Conservation (phyloP, 2,888 invertebrate genomes). For the Drosophila borborema region DNA sequence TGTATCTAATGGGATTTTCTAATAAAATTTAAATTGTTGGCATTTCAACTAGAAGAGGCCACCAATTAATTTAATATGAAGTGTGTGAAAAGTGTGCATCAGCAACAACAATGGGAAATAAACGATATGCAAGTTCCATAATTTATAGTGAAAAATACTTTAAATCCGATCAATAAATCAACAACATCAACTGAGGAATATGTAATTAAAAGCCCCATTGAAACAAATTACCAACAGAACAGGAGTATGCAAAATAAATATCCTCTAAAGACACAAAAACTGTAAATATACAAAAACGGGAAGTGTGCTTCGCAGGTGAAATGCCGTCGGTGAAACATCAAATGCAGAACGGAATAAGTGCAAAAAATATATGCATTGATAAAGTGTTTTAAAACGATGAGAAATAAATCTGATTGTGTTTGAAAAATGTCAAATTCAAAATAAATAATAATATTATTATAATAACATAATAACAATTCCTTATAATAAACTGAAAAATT, state of each 20-base stretch:
- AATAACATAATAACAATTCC: background rate
- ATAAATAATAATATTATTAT: background rate
- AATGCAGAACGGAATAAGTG: background rate
- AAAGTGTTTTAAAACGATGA: background rate
- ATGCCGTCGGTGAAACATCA: conserved; percentile 43
- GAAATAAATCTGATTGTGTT: background rate
- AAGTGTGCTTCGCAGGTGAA: conserved; percentile 9
- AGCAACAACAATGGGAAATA: conserved; percentile 2
- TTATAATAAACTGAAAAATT: background rate
- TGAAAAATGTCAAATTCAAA: background rate
- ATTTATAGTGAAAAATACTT: conserved; percentile 22
- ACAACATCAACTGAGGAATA: conserved; percentile 1
- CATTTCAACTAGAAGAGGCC: conserved; percentile 38
- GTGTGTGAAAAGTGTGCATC: conserved; percentile 37
- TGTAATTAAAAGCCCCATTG: conserved; percentile 6
- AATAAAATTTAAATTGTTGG: conserved; percentile 78
- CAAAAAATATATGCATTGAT: too few relatives aligned
- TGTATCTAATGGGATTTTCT: conserved; percentile 79
- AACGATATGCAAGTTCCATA: conserved; percentile 20
- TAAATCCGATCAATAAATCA: conserved; percentile 20
- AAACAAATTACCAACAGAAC: conserved; percentile 9
- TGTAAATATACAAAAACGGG: background rate
- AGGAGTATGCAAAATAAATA: background rate
- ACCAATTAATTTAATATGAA: conserved; percentile 59
- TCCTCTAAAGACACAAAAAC: background rate